Base-by-base conservation (phyloP, 2,113 vertebrate genomes). In the Larimichthys polyactis region DNA sequence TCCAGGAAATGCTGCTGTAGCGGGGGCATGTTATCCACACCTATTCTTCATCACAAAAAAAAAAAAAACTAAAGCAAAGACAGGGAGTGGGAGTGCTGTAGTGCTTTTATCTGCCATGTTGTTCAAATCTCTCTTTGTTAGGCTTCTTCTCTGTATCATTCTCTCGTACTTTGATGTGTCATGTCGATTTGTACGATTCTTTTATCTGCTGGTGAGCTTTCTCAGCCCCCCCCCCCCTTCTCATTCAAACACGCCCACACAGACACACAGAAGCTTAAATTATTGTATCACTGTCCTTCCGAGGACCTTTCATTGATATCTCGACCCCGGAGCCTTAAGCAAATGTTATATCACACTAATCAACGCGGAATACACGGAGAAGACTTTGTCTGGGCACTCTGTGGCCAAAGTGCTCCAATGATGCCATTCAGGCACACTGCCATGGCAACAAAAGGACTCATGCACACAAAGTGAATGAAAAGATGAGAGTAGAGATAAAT, bases 61-160 rank as follows among this genome's bases (percentile, higher is more conserved):
- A 17, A 1, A 24, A 12, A 11, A 0, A 71, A 81, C 72, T 48
- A 10, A 67, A 51, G 11, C 24, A 43, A 62, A 59, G 73, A 77
- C 59, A 19, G 73, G 59, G 52, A 54, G 76, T 67, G 58, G 81
- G 73, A 62, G 67, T 46, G 16, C 29, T 55, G 29, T 59, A 51
- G 14, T 40, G 40, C 82, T 88, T 86, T 79, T 69, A 78, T 88
- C 69, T 67, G 71, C 80, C 86, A 29, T 24, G 49, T 70, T 78
- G 69, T 63, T 64, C 19, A 81, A 78, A 60, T 57, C 57, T 72
- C 51, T 63, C 55, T 76, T 58, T 11, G 43, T 83, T 79, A 44
- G 36, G 36, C 7, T 22, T 77, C 29, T 17, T 60, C 66, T 72
- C 63, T 24, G 75, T 72, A 22, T 73, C 64, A 6, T 48, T 29